Conservation (phyloP, 2,888 invertebrate species). For the Clistopyga incitator region DNA sequence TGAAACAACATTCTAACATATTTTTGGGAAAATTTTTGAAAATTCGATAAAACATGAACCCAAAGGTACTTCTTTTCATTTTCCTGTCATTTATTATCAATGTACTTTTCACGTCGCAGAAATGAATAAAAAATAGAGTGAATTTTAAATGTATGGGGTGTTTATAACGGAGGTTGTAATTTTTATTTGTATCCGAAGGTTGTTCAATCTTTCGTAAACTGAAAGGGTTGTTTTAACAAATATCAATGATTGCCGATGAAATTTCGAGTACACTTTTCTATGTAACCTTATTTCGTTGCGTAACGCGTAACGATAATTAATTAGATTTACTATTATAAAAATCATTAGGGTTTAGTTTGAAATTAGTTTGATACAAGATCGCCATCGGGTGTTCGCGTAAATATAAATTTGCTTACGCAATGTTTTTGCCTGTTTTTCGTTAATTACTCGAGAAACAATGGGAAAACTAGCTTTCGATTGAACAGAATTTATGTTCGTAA, state of each 20-base stretch:
- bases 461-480: conserved; percentile 30
- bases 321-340: not conserved
- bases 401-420: not conserved
- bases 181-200: conserved; percentile 29
- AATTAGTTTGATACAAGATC: not conserved
- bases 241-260: not conserved
- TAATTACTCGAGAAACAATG: conserved; percentile 7
- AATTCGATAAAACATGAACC: too few species aligned
- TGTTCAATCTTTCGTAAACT: conserved; percentile 32
- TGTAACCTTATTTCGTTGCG: conserved; percentile 38
- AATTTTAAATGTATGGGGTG: too few species aligned
- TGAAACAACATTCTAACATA: too few species aligned
- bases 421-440: conserved; percentile 21
- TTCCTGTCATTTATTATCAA: too few species aligned
- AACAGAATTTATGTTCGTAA: conserved; percentile 35
- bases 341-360: not conserved
- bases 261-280: conserved; percentile 25
- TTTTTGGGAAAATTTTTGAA: too few species aligned
- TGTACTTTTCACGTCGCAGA: too few species aligned
- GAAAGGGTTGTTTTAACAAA: not conserved
- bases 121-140: too few species aligned
- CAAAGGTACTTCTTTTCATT: too few species aligned
- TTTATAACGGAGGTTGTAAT: too few species aligned
- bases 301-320: not conserved
- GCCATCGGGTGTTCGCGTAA: conserved; percentile 1